phyloP scores from a whole-genome alignment of 2,888 invertebrate species.

The Eumacrocentrus americanus region DNA sequence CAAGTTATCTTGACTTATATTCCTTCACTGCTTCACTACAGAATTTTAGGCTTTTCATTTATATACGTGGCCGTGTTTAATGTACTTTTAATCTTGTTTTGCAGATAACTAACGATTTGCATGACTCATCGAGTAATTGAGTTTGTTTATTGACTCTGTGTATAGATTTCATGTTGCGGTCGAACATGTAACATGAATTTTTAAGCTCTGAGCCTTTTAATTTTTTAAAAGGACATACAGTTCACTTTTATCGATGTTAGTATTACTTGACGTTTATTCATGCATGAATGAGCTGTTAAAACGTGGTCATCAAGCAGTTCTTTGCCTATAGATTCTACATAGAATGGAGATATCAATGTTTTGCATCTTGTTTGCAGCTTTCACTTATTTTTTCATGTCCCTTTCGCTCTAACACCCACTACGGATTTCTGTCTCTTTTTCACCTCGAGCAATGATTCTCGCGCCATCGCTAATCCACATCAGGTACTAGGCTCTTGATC shows the following conservation, averaged over 20 bases:
- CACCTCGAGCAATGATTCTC: conserved; percentile 29
- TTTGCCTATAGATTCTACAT: background rate
- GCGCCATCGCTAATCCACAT: conserved; percentile 40
- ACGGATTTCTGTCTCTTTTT: background rate
- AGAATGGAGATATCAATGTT: background rate
- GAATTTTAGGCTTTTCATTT: no score
- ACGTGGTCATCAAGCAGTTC: background rate
- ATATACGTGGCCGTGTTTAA: no score
- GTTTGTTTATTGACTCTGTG: background rate
- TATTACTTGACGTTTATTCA: background rate
- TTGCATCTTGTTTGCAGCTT: conserved; percentile 8
- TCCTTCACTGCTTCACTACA: no score
- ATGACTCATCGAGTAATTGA: background rate
- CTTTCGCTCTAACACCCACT: conserved; percentile 4
- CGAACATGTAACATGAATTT: background rate
- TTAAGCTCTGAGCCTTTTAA: background rate
- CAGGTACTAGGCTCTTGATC: conserved; percentile 33
- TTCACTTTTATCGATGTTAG: background rate
- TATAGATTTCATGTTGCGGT: background rate
- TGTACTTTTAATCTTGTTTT: background rate
- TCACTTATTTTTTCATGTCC: background rate
- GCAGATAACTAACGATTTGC: background rate
- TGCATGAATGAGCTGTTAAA: background rate
- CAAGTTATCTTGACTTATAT: no score
- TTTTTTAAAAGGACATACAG: background rate